phyloP scores from a whole-genome alignment of 2,888 invertebrate species.

The Agonopterix subpropinquella region DNA sequence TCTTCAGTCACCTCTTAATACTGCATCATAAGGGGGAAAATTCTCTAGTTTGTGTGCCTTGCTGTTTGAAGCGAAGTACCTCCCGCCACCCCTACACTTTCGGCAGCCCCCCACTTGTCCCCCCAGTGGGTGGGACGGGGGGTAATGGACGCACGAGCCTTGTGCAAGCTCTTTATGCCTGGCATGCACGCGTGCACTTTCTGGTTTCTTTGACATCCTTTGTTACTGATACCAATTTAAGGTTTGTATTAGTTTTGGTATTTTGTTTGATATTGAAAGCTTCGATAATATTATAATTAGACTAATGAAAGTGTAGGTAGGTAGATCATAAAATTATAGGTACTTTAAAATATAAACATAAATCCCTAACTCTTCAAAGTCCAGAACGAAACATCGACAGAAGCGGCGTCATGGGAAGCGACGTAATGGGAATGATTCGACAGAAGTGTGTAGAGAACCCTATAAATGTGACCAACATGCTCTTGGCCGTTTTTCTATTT shows the following conservation, averaged over 20 bases:
- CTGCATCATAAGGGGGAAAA: too few species aligned
- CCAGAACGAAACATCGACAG: too few species aligned
- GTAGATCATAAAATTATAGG: neutral
- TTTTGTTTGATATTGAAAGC: neutral
- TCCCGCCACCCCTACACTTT: conserved; percentile 46
- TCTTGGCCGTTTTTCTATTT: too few species aligned
- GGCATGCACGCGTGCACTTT: conserved; percentile 69
- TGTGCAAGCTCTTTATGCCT: conserved; percentile 65
- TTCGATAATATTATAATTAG: conserved; percentile 19
- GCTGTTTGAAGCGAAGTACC: too few species aligned
- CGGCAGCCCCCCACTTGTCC: conserved; percentile 42
- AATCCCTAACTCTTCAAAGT: too few species aligned
- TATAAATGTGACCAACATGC: too few species aligned
- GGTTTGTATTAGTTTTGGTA: conserved; percentile 10
- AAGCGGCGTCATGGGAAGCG: too few species aligned
- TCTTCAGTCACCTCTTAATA: too few species aligned
- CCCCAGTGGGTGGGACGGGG: conserved; percentile 25
- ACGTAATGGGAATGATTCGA: too few species aligned
- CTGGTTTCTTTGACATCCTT: conserved; percentile 71
- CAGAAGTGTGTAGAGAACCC: too few species aligned
- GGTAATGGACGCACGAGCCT: conserved; percentile 73
- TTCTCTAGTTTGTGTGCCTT: too few species aligned
- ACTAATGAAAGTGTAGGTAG: conserved; percentile 9
- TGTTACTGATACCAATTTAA: conserved; percentile 69
- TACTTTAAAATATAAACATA: too few species aligned